These are phyloP conservation scores for Bombylius discolor DNA, from an alignment of 2,888 invertebrate species.

Conservation along the genomic window DNA sequence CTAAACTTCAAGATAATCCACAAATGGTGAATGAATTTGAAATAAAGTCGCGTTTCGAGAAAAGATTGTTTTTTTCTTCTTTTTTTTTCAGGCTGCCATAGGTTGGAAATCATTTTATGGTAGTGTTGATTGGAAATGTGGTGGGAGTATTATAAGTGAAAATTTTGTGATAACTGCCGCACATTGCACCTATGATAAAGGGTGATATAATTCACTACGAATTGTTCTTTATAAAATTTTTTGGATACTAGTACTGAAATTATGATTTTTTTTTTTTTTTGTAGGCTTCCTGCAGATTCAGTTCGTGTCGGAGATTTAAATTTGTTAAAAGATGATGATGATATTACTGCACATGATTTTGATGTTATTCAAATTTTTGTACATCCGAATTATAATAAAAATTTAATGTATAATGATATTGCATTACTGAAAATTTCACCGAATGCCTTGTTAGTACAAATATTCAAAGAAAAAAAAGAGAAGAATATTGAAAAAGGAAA, in stretches of 20 bases:
- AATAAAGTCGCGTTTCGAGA: too few species aligned
- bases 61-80: too few species aligned
- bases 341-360: slow-evolving; percentile 24
- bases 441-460: not conserved
- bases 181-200: slow-evolving; percentile 3
- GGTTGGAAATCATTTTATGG: not conserved
- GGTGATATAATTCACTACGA: not conserved
- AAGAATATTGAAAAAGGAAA: not conserved
- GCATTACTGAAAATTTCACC: slow-evolving; percentile 31
- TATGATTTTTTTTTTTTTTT: not conserved
- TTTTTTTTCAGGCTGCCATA: slow-evolving; percentile 3
- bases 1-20: too few species aligned
- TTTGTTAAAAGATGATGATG: slow-evolving; percentile 5
- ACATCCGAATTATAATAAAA: slow-evolving; percentile 35
- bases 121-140: slow-evolving; percentile 7
- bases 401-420: slow-evolving; percentile 40
- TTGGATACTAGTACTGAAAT: too few species aligned
- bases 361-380: slow-evolving; percentile 23
- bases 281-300: slow-evolving; percentile 11
- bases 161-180: slow-evolving; percentile 6
- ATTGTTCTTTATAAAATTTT: too few species aligned
- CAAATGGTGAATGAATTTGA: too few species aligned
- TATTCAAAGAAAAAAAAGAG: not conserved
- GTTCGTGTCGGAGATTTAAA: slow-evolving; percentile 24
- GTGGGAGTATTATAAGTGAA: slow-evolving; percentile 4